These are phyloP conservation scores for Chloropsis cyanopogon DNA, from an alignment of 2,113 vertebrate species.

Conservation along the genomic window DNA sequence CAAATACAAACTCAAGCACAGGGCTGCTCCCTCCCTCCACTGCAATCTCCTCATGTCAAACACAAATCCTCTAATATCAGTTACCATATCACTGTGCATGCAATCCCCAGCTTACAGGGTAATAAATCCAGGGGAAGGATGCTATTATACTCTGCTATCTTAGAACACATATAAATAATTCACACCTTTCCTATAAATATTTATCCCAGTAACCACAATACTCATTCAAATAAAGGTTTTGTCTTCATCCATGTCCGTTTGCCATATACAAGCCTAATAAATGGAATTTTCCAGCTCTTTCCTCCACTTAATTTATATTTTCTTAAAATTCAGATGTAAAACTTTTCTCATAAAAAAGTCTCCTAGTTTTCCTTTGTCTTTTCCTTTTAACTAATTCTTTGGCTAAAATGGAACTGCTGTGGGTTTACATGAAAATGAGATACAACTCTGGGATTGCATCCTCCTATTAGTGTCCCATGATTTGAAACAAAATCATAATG, in stretches of 20 bases:
- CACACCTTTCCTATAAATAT: constrained; percentile 63
- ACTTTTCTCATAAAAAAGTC: not conserved
- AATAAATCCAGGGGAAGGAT: constrained; percentile 26
- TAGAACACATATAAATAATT: constrained; percentile 65
- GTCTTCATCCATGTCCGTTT: not conserved
- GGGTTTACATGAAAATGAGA: not conserved
- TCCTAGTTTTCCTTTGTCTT: not conserved
- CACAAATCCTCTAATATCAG: constrained; percentile 1
- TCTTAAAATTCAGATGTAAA: not conserved
- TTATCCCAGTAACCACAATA: constrained; percentile 38
- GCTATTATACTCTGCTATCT: constrained; percentile 22
- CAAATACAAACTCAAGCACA: not conserved
- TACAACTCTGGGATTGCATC: not conserved
- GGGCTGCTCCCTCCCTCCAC: not conserved
- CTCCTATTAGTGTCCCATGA: not conserved
- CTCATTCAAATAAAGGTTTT: constrained; percentile 22
- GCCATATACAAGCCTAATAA: not conserved
- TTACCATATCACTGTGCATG: not conserved
- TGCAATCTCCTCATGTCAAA: not conserved
- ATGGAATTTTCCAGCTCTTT: not conserved
- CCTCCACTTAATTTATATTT: not conserved
- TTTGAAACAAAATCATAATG: not conserved
- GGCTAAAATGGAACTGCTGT: not conserved
- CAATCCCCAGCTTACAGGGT: not conserved
- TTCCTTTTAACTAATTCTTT: not conserved